These are phyloP conservation scores for Sesamia nonagrioides DNA, from an alignment of 1,140 invertebrate species.

Conservation along the genomic window DNA sequence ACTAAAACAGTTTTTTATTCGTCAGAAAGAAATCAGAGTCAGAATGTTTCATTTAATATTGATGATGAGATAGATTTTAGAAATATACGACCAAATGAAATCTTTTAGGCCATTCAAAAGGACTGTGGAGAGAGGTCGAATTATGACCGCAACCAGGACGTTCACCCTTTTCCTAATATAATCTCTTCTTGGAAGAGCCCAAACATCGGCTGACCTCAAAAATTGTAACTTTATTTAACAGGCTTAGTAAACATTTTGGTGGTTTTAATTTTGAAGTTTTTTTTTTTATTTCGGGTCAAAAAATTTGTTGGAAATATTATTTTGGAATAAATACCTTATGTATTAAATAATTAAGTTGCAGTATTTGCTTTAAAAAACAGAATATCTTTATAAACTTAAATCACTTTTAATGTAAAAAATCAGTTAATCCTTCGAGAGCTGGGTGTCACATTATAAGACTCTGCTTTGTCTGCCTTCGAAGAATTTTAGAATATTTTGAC, in stretches of 20 bases:
- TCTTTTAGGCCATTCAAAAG: neutral
- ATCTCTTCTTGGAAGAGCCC: slow-evolving; percentile 1
- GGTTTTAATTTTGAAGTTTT: slow-evolving; percentile 10
- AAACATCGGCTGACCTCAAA: neutral
- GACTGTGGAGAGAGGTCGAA: neutral
- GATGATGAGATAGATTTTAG: no score
- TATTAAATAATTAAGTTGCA: no score
- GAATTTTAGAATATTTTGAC: no score
- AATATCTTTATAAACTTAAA: no score
- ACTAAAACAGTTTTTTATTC: neutral
- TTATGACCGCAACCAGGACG: neutral
- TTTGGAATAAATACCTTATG: no score
- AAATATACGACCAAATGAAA: neutral
- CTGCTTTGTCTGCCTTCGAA: no score
- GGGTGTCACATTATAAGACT: no score
- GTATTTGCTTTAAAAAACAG: no score
- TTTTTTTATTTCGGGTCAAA: neutral
- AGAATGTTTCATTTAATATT: no score
- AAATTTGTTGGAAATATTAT: neutral
- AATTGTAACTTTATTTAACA: slow-evolving; percentile 9
- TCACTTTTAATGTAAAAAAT: no score
- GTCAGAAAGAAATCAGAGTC: slow-evolving; percentile 14
- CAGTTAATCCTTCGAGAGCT: no score
- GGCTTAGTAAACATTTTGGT: neutral
- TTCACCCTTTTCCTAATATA: slow-evolving; percentile 22